Percentiles rank a stretch among this genome's conserved stretches.
These are phyloP conservation scores for Agonopterix arenella DNA, from an alignment of 2,888 invertebrate species.

Conservation along the genomic window DNA sequence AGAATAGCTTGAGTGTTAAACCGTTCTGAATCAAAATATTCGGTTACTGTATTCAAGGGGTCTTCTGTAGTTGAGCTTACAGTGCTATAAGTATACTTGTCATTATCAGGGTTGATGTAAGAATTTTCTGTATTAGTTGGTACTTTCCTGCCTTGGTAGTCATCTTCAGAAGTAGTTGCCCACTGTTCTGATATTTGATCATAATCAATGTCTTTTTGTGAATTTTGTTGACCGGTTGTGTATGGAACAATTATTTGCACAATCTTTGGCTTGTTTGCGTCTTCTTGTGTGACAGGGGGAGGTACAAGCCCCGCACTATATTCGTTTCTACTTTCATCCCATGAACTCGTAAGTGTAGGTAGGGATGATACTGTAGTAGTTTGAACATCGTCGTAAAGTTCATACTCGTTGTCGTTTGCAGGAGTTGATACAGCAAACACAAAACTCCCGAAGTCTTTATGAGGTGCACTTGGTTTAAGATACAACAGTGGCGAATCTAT, in stretches of 20 bases:
- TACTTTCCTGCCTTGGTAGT: conserved; percentile 67
- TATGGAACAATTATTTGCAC: conserved; percentile 91
- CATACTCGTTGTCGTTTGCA: conserved; percentile 48
- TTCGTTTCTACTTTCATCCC: conserved; percentile 47
- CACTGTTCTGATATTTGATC: conserved; percentile 66
- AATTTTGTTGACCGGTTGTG: conserved; percentile 68
- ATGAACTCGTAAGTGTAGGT: conserved; percentile 28
- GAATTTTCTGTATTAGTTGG: conserved; percentile 47
- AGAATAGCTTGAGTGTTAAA: conserved; percentile 51
- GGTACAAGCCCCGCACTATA: conserved; percentile 34
- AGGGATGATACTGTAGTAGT: conserved; percentile 37
- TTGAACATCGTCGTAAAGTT: conserved; percentile 59
- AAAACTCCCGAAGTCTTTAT: conserved; percentile 71
- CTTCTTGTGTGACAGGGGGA: conserved; percentile 29
- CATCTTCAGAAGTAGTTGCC: conserved; percentile 39
- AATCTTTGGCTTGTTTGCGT: conserved; percentile 76
- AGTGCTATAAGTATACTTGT: conserved; percentile 38
- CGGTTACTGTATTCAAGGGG: conserved; percentile 34
- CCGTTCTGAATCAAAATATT: conserved; percentile 71
- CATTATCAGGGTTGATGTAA: conserved; percentile 28
- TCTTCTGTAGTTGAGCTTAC: conserved; percentile 44
- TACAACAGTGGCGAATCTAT: conserved; percentile 79
- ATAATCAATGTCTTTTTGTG: conserved; percentile 23
- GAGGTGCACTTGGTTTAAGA: conserved; percentile 67
- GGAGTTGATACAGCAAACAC: conserved; percentile 44